Base-by-base conservation (phyloP, 1,140 invertebrate species). In the Papilio polytes region DNA sequence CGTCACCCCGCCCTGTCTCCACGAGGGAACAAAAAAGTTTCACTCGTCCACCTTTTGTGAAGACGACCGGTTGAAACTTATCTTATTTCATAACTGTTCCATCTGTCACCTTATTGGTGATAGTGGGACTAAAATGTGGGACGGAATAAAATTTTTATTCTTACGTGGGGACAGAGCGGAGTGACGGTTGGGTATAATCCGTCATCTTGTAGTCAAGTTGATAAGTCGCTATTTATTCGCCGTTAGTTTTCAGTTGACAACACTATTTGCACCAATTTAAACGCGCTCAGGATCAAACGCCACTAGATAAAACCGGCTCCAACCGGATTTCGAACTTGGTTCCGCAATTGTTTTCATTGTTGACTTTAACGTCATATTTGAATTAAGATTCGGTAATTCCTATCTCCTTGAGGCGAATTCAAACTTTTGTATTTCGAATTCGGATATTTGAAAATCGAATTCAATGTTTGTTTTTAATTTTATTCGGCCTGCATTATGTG, bases 321-420 rank as follows among this genome's bases (percentile, higher is more conserved):
- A 76, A 76, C 41, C 46, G 74, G 74, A 76, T 48, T 53, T 76
- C 26, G 51, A 26, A 44, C 44, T 31, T 76, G 12, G 74, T 76
- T 76, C 74, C 44, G 46, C 63, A 70, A 70, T 70, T 70, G 63
- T 70, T 70, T 70, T 15, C 63, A 70, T 70, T 70, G 63, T 31
- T 70, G 63, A 26, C 10, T n/a, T 9, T 70, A 70, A 70, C 63
- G 63, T 63, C 20, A 63, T 63, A 63, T 70, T 31, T 70, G 63
- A 56, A 56, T 70, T 15, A 15, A 8, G 59, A 31, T 66, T 66
- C 63, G 63, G 63, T 31, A 66, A 66, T 66, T 66, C 22, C 26
- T 31, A 66, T 66, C 63, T 31, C 63, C 63, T 66, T 66, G 63
- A 66, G 26, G 31, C 12, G 22, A 70, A 31, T 70, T 31, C 20